Percentiles rank a stretch among this genome's conserved stretches.
These are phyloP conservation scores for Channa striata DNA, from an alignment of 2,797 vertebrate genomes.

Conservation along the genomic window DNA sequence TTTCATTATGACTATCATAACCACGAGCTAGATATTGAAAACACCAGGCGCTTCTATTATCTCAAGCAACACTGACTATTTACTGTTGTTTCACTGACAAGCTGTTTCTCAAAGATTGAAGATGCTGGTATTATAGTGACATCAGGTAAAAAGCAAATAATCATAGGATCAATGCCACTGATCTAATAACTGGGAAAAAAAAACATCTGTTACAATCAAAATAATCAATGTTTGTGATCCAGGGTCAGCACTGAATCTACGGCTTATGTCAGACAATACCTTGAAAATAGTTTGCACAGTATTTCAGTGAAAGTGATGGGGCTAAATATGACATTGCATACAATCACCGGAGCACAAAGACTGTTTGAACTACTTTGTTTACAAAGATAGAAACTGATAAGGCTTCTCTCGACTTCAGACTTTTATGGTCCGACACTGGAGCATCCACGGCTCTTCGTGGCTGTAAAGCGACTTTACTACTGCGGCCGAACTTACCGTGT, in stretches of 20 bases:
- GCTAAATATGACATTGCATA: slow-evolving; percentile 44
- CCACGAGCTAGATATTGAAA: slow-evolving; percentile 9
- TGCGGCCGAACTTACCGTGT: background rate
- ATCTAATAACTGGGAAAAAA: slow-evolving; percentile 26
- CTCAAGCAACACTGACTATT: background rate
- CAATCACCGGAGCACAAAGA: slow-evolving; percentile 38
- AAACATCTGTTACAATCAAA: slow-evolving; percentile 20
- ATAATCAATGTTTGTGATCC: slow-evolving; percentile 53
- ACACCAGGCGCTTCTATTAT: background rate
- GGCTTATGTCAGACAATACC: slow-evolving; percentile 67
- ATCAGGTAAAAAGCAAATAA: background rate
- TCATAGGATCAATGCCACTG: slow-evolving; percentile 5
- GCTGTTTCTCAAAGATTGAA: background rate
- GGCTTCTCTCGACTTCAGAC: slow-evolving; percentile 51
- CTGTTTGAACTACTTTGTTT: slow-evolving; percentile 71
- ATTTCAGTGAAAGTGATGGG: slow-evolving; percentile 59
- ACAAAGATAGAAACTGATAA: slow-evolving; percentile 64
- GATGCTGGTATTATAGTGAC: background rate
- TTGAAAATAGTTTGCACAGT: slow-evolving; percentile 62
- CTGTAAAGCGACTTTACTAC: background rate
- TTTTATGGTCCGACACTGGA: slow-evolving; percentile 31
- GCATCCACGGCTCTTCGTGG: slow-evolving; percentile 9
- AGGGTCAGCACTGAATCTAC: slow-evolving; percentile 65
- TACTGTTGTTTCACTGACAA: background rate
- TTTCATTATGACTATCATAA: slow-evolving; percentile 3